Evolutionary conservation across 2,888 invertebrate genomes (phyloP).

Genomic region (Pediacus dermestoides): DNA sequence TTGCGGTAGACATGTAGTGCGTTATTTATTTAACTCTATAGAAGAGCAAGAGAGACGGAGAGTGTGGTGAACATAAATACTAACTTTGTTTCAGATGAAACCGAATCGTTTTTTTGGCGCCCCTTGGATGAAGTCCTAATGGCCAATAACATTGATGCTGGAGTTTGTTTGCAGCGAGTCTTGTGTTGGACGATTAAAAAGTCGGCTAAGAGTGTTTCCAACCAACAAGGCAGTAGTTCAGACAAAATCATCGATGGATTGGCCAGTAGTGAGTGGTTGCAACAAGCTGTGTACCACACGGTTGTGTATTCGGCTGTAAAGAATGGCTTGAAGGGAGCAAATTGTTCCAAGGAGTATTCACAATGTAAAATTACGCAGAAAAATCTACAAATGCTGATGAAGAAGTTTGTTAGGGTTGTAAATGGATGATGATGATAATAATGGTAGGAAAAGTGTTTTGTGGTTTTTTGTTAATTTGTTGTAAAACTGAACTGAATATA

Average conservation of each 20-base stretch:
- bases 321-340: slow-evolving; percentile 42
- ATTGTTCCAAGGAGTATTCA: slow-evolving; percentile 25
- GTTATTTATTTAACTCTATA: neutral
- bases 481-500: no score
- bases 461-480: no score
- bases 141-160: slow-evolving; percentile 58
- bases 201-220: slow-evolving; percentile 44
- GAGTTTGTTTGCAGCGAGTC: slow-evolving; percentile 59
- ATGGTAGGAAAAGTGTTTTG: no score
- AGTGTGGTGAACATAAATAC: slow-evolving; percentile 2
- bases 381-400: slow-evolving; percentile 17
- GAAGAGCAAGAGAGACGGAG: neutral
- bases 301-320: slow-evolving; percentile 55
- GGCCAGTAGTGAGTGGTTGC: slow-evolving; percentile 48
- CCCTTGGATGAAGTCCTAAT: slow-evolving; percentile 55
- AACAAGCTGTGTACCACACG: slow-evolving; percentile 51
- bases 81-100: slow-evolving; percentile 21
- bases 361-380: slow-evolving; percentile 27
- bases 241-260: slow-evolving; percentile 54
- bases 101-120: slow-evolving; percentile 16
- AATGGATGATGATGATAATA: no score
- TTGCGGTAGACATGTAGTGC: neutral
- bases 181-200: slow-evolving; percentile 55
- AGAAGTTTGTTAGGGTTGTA: slow-evolving; percentile 7
- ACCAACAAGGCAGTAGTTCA: slow-evolving; percentile 46